phyloP scores from a whole-genome alignment of 2,888 invertebrate genomes.

The Ennomos quercinarius region DNA sequence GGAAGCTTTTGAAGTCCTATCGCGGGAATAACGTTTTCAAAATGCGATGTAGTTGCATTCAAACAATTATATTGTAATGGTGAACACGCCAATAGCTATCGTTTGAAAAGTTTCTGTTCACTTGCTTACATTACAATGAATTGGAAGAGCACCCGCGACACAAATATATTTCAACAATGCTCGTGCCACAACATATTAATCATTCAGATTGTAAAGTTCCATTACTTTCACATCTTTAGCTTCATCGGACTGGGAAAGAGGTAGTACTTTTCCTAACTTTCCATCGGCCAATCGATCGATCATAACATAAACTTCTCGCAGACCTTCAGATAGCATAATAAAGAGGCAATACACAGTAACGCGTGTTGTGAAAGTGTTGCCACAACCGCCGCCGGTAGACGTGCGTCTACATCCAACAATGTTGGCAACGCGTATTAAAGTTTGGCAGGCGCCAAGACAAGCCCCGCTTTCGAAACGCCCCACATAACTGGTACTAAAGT shows the following conservation, averaged over 20 bases:
- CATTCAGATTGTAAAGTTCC: background rate
- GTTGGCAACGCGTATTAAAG: slow-evolving; percentile 69
- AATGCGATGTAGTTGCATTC: slow-evolving; percentile 38
- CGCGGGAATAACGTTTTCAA: slow-evolving; percentile 47
- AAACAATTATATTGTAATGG: slow-evolving; percentile 9
- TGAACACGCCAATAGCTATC: slow-evolving; percentile 23
- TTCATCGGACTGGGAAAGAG: slow-evolving; percentile 2
- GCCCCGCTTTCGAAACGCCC: slow-evolving; percentile 48
- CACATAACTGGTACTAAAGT: slow-evolving; percentile 45
- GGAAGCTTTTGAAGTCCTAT: slow-evolving; percentile 37
- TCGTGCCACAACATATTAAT: slow-evolving; percentile 1
- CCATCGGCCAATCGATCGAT: slow-evolving; percentile 11
- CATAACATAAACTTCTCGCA: slow-evolving; percentile 31
- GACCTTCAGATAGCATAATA: slow-evolving; percentile 18
- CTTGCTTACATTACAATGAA: background rate
- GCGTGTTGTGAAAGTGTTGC: slow-evolving; percentile 61
- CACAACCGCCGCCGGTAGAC: slow-evolving; percentile 30
- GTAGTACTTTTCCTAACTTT: slow-evolving; percentile 9
- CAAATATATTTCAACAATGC: background rate
- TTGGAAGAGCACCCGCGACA: background rate
- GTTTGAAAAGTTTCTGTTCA: background rate
- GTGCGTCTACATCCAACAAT: slow-evolving; percentile 50
- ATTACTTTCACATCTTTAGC: background rate
- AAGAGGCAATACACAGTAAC: slow-evolving; percentile 25
- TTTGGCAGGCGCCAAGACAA: slow-evolving; percentile 70